These are phyloP conservation scores for Hycleus cichorii DNA, from an alignment of 1,140 invertebrate genomes.

Conservation along the genomic window DNA sequence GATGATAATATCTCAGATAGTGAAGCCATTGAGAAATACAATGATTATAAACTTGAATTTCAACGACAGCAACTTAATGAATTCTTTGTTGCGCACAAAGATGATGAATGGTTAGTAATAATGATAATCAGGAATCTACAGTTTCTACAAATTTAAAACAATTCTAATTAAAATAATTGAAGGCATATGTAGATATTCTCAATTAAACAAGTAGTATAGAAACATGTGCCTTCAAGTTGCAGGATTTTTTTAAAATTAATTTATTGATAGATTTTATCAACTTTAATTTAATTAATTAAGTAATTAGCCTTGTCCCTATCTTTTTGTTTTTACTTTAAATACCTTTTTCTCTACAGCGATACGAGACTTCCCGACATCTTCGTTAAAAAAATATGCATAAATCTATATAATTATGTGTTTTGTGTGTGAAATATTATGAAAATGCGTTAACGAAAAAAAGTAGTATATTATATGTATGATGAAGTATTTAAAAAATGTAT, in stretches of 20 bases:
- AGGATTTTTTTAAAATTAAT: constrained; percentile 1
- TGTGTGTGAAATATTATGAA: constrained; percentile 30
- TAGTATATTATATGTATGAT: background rate
- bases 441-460: constrained; percentile 1
- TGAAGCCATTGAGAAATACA: constrained; percentile 94
- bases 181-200: constrained; percentile 4
- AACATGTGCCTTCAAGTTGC: background rate
- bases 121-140: too few species aligned
- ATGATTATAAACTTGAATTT: constrained; percentile 98
- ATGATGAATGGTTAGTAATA: constrained; percentile 94
- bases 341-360: constrained; percentile 41
- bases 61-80: constrained; percentile 94
- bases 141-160: background rate
- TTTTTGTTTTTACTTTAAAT: constrained; percentile 20
- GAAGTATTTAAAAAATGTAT: constrained; percentile 12
- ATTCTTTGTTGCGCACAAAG: constrained; percentile 98
- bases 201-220: background rate
- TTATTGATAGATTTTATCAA: background rate
- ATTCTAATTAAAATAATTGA: background rate
- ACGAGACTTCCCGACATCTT: constrained; percentile 32
- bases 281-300: constrained; percentile 1
- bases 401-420: constrained; percentile 32
- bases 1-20: constrained; percentile 97
- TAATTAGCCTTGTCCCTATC: constrained; percentile 9
- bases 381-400: constrained; percentile 20